Percentiles rank a stretch among this genome's conserved stretches.
Evolutionary conservation across 2,113 vertebrate species (phyloP).

Genomic region (Lagopus muta): DNA sequence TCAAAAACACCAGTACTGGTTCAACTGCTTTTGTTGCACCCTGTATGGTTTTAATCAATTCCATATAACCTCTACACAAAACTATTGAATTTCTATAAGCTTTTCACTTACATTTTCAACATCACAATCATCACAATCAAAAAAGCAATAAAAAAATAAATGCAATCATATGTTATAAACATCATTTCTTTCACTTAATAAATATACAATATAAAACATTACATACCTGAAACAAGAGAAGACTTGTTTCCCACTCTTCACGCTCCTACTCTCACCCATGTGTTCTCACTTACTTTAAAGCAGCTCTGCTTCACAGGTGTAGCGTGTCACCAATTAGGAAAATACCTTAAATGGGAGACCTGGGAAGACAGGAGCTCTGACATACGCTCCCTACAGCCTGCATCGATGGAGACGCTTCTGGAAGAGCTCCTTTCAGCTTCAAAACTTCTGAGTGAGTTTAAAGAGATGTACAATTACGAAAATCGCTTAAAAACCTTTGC

Average conservation of each 20-base stretch:
- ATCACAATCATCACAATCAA: background rate
- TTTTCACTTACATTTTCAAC: background rate
- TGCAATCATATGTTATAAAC: background rate
- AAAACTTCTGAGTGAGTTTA: constrained; percentile 47
- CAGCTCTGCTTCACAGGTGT: constrained; percentile 15
- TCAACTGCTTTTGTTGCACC: background rate
- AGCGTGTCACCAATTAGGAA: background rate
- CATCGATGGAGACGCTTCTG: background rate
- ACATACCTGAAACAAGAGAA: rapidly evolving
- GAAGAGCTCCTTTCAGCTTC: background rate
- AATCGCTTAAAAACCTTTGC: constrained; percentile 78
- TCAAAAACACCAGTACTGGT: background rate
- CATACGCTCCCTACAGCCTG: rapidly evolving
- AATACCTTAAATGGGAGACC: background rate
- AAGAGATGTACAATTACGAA: constrained; percentile 80
- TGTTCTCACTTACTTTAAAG: background rate
- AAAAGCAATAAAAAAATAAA: background rate
- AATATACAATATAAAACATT: rapidly evolving
- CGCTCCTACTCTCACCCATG: background rate
- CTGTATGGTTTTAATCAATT: background rate
- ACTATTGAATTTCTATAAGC: background rate
- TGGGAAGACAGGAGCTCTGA: rapidly evolving
- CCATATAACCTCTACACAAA: rapidly evolving
- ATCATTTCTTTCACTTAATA: background rate
- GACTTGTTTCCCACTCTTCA: background rate